Evolutionary conservation across 1,140 invertebrate genomes (phyloP), one percentile per base, ranked within the genome.

Genomic region (Nymphalis io): DNA sequence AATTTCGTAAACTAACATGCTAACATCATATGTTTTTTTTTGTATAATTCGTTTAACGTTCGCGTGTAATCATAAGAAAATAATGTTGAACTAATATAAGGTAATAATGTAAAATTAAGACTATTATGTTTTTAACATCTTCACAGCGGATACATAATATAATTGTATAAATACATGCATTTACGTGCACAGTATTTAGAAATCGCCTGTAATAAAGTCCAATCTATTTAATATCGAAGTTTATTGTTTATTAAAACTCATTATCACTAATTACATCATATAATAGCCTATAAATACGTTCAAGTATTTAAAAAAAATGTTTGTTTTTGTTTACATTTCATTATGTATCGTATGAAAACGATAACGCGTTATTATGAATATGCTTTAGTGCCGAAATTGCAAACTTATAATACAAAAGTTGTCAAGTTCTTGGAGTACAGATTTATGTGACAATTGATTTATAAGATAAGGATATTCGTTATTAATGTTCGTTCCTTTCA

Each of bases 121-220:
- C 42, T 48, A 62, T 48, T 62, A 51, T 6, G 46, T 21, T 18
- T 16, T 62, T 60, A 46, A 60, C 11, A 60, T 44, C 48, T 53
- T 27, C 13, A 55, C 20, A 55, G 12, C 23, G n/a, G 60, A 62
- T 53, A 38, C 27, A 62, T 62, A 62, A 62, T 62, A 62, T 51
- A 62, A 62, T 12, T 48, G 12, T 16, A 62, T 62, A 48, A 62
- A 62, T 48, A 23, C 42, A 18, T 18, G 16, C 27, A n/a, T 48
- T 62, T 51, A 51, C 46, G 27, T 62, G 23, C 38, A n/a, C 6
- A 27, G 60, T 21, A 33, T 51, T 62, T 62, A 62, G 60, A 62
- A 62, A 62, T 62, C 60, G 46, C 12, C 27, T n/a, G 18, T 48
- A 55, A 27, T 65, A 23, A 57, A 57, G 39, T 20, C 21, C 57